Percentiles rank a stretch among this genome's conserved stretches.
Evolutionary conservation across 1,140 invertebrate species (phyloP).

Genomic region (Augochlora pura): DNA sequence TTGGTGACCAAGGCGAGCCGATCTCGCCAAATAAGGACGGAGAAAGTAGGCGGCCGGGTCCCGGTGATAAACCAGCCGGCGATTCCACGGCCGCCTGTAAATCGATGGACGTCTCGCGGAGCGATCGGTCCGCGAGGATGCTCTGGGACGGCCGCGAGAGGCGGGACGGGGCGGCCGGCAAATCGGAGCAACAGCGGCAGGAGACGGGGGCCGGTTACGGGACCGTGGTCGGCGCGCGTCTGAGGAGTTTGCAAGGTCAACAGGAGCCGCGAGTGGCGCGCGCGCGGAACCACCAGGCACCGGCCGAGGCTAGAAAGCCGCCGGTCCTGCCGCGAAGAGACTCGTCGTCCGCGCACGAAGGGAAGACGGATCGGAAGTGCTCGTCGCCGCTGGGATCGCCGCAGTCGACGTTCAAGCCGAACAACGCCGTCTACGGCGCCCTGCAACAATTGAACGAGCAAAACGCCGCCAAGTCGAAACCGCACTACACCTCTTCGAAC

Average conservation of each 20-base stretch:
- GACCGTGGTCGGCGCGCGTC: conserved; percentile 49
- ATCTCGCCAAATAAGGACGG: conserved; percentile 71
- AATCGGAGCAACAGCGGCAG: conserved; percentile 38
- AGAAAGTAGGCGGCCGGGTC: conserved; percentile 67
- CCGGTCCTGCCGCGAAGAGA: conserved; percentile 28
- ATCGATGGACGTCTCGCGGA: conserved; percentile 49
- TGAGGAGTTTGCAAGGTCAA: conserved; percentile 52
- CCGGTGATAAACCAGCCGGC: conserved; percentile 52
- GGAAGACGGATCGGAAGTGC: neutral
- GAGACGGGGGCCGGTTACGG: conserved; percentile 38
- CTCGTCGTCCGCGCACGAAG: neutral
- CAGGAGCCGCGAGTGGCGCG: conserved; percentile 38
- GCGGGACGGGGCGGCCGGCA: conserved; percentile 33
- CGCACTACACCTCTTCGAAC: conserved; percentile 59
- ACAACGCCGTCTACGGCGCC: conserved; percentile 47
- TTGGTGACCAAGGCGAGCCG: conserved; percentile 52
- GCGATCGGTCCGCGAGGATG: conserved; percentile 34
- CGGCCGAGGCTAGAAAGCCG: conserved; percentile 37
- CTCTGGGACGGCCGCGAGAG: neutral
- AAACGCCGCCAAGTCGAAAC: conserved; percentile 31
- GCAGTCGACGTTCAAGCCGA: conserved; percentile 65
- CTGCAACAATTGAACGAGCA: conserved; percentile 56
- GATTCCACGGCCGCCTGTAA: conserved; percentile 45
- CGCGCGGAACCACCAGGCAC: conserved; percentile 32
- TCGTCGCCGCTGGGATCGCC: conserved; percentile 3